These are phyloP conservation scores for Megaceryle torquata DNA, from an alignment of 2,113 vertebrate species.

Conservation along the genomic window DNA sequence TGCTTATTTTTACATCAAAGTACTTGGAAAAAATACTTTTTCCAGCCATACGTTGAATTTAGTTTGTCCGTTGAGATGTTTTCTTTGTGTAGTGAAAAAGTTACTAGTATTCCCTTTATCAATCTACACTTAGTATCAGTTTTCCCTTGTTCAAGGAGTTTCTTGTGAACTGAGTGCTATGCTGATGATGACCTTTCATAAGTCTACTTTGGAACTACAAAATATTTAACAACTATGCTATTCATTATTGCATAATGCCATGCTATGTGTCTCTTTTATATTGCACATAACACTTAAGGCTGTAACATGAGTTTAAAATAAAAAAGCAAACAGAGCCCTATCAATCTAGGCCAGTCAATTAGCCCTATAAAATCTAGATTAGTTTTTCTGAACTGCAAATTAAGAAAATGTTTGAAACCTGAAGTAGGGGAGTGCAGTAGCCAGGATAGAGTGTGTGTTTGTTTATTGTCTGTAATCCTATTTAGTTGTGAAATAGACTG, in stretches of 20 bases:
- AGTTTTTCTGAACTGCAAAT: neutral
- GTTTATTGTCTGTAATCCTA: neutral
- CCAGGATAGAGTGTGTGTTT: neutral
- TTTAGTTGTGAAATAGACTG: neutral
- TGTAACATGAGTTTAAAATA: neutral
- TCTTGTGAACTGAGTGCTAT: neutral
- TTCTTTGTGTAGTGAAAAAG: neutral
- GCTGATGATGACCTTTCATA: neutral
- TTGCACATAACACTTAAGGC: neutral
- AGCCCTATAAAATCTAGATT: neutral
- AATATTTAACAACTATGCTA: neutral
- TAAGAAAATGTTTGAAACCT: neutral
- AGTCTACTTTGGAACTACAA: neutral
- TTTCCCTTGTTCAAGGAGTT: neutral
- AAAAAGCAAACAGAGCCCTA: neutral
- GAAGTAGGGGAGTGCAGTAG: neutral
- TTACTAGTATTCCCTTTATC: neutral
- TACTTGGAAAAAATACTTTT: neutral
- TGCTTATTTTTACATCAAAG: neutral
- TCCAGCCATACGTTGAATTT: neutral
- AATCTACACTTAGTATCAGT: neutral
- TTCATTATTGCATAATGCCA: neutral
- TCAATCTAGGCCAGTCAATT: neutral
- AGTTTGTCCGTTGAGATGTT: neutral
- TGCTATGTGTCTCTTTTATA: neutral